Evolutionary conservation across 2,888 invertebrate species (phyloP).

Genomic region (Epiblema foenella): DNA sequence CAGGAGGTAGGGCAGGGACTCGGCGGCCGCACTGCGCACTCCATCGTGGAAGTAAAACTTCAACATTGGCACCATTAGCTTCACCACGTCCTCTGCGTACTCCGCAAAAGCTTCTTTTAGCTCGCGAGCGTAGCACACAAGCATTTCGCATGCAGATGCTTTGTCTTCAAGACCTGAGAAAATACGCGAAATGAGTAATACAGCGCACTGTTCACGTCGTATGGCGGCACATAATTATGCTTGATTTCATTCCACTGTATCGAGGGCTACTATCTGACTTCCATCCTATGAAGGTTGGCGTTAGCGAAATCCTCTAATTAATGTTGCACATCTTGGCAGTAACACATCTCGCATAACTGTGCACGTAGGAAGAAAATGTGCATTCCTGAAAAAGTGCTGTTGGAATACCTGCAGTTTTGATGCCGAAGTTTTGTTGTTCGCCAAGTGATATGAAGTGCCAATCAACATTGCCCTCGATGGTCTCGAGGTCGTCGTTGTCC

Average conservation of each 20-base stretch:
- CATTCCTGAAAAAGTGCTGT: slow-evolving; percentile 43
- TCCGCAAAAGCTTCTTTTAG: slow-evolving; percentile 91
- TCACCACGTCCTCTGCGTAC: slow-evolving; percentile 88
- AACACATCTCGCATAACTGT: slow-evolving; percentile 65
- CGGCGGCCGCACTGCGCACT: slow-evolving; percentile 96
- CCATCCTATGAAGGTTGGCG: slow-evolving; percentile 72
- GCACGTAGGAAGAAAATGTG: slow-evolving; percentile 71
- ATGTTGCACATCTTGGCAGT: slow-evolving; percentile 78
- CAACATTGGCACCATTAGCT: slow-evolving; percentile 94
- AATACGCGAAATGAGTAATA: slow-evolving; percentile 23
- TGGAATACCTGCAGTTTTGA: slow-evolving; percentile 91
- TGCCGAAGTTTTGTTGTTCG: slow-evolving; percentile 97
- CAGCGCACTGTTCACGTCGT: neutral
- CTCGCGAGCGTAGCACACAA: slow-evolving; percentile 97
- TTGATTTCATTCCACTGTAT: neutral
- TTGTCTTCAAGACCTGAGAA: slow-evolving; percentile 94
- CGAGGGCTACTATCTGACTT: slow-evolving; percentile 82
- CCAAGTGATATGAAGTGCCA: slow-evolving; percentile 98
- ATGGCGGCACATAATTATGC: neutral
- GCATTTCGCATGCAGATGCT: slow-evolving; percentile 98
- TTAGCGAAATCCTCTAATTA: slow-evolving; percentile 80
- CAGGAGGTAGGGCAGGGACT: slow-evolving; percentile 93
- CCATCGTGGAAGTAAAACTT: slow-evolving; percentile 98
- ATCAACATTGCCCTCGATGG: slow-evolving; percentile 93
- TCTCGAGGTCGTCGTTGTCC: slow-evolving; percentile 93